Evolutionary conservation across 2,888 invertebrate species (phyloP), one percentile per base, ranked within the genome.

Genomic region (Chymomyza fuscimana): DNA sequence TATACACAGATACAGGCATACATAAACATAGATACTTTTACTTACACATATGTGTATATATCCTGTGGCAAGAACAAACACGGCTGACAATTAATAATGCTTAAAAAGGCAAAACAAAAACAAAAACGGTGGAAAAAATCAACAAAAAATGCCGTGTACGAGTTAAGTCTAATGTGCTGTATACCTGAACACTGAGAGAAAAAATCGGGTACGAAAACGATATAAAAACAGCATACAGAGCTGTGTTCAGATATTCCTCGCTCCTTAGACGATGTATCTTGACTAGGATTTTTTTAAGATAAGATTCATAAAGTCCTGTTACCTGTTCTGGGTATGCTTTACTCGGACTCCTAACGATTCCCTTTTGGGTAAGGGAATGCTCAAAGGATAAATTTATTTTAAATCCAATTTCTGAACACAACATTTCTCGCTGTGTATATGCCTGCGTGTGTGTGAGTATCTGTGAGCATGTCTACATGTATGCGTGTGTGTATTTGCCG

Each of bases 11-110:
- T 29, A 46, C 52, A 32, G 5, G 19, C 19, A 32, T 7, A 46
- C 50, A 46, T 62, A 59, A 46, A 66, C 71, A 73, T 74, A 72
- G 15, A n/a, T 16, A 36, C 61, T 9, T n/a, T 12, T 12, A 46
- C 40, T 12, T 12, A 12, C 40, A 46, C 40, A 46, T 12, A 12
- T 12, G 12, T 12, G 6, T 12, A 46, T 12, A 46, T 46, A 46
- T 85, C 83, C 83, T 80, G 86, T 69, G 88, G 82, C 82, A 74
- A 70, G 73, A 63, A 70, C 76, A 73, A 75, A 74, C 81, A 81
- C 75, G 87, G 77, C 76, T 88, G 78, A 87, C 86, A 88, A 86
- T 86, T 86, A 88, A 88, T 87, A 88, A 88, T 86, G 78, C 86
- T 86, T 87, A 88, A 88, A 86, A 87, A 77, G 80, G 81, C 77